Conservation (phyloP, 64 coral and sea anemone genomes). For the Montipora cactus region DNA sequence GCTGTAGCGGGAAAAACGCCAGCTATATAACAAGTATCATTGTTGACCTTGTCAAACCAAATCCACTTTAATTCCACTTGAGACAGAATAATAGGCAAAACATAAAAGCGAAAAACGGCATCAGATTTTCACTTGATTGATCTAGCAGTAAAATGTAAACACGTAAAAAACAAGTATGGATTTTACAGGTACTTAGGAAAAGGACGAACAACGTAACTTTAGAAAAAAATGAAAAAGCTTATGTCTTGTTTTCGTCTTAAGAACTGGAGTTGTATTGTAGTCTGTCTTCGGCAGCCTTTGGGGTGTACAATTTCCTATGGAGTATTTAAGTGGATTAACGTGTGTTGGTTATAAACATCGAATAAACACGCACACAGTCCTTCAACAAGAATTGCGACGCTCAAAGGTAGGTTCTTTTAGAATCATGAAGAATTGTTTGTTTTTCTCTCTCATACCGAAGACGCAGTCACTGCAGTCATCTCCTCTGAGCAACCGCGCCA, state of each 20-base stretch:
- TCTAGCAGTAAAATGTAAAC: not conserved
- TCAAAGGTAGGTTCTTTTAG: not conserved
- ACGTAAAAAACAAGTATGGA: not conserved
- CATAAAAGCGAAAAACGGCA: not conserved
- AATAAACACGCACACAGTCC: not conserved
- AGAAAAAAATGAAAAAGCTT: not conserved
- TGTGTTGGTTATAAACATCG: not conserved
- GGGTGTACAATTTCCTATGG: not conserved
- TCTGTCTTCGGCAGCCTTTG: not conserved
- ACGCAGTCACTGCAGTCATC: too few relatives aligned
- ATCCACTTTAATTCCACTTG: constrained; percentile 9
- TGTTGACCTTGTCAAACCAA: not conserved
- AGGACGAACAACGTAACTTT: not conserved
- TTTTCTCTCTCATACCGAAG: too few relatives aligned
- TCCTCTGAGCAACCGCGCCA: too few relatives aligned
- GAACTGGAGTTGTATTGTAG: not conserved
- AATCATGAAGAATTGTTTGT: not conserved
- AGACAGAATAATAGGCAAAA: not conserved
- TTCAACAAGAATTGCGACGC: not conserved
- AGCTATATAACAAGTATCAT: too few relatives aligned
- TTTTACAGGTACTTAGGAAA: not conserved
- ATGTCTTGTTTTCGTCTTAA: not conserved
- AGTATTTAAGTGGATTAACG: not conserved
- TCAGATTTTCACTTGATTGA: not conserved
- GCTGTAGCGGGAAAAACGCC: too few relatives aligned